These are phyloP conservation scores for Pseudolaguvia tuberculata DNA, from an alignment of 2,113 vertebrate species.

Conservation along the genomic window DNA sequence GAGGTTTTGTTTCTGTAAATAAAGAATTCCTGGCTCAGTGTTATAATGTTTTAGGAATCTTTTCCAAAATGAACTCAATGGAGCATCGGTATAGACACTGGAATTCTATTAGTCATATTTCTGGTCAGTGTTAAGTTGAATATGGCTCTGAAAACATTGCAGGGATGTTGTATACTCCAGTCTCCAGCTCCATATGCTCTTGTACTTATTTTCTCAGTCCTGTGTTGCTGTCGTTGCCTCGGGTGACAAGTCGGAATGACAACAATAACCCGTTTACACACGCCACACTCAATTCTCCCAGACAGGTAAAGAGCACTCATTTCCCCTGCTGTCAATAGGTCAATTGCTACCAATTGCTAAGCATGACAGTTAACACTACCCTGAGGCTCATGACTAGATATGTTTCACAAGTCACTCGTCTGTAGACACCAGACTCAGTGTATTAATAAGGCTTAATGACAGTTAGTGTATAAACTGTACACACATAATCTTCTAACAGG, in stretches of 20 bases:
- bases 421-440: background rate
- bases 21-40: background rate
- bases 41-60: constrained; percentile 3
- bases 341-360: constrained; percentile 53
- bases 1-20: background rate
- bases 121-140: background rate
- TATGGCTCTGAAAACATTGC: background rate
- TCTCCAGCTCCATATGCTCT: background rate
- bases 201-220: background rate
- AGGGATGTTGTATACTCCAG: background rate
- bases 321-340: constrained; percentile 56
- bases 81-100: background rate
- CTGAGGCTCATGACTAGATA: background rate
- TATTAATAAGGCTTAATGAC: background rate
- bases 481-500: background rate
- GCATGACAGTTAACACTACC: constrained; percentile 46
- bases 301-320: constrained; percentile 48
- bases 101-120: background rate
- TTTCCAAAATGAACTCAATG: constrained; percentile 2
- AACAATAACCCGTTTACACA: constrained; percentile 40
- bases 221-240: constrained; percentile 25
- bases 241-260: constrained; percentile 40
- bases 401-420: constrained; percentile 20
- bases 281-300: constrained; percentile 35
- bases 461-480: background rate